Conservation (phyloP, 2,113 vertebrate species). For the Sorex araneus region DNA sequence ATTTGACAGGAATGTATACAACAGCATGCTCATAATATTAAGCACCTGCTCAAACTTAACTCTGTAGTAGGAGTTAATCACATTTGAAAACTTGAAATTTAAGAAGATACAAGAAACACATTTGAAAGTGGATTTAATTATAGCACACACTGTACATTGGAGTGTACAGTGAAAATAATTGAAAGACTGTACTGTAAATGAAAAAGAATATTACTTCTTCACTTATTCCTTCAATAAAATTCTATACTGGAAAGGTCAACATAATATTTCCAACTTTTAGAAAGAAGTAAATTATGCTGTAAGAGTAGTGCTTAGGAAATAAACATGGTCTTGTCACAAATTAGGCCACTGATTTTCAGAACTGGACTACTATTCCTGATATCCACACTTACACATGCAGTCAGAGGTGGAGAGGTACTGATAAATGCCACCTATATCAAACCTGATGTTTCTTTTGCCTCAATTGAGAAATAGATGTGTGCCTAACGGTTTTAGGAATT, state of each 20-base stretch:
- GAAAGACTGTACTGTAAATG: conserved; percentile 10
- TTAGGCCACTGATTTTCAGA: background rate
- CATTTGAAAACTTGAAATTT: conserved; percentile 49
- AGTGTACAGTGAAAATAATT: background rate
- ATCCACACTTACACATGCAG: background rate
- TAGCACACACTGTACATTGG: background rate
- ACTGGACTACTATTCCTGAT: background rate
- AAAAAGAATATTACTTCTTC: background rate
- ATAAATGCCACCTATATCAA: background rate
- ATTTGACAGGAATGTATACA: conserved; percentile 50
- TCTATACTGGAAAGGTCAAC: background rate
- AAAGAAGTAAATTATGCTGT: background rate
- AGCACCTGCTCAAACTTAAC: conserved; percentile 39
- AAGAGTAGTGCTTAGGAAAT: background rate
- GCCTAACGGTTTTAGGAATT: background rate
- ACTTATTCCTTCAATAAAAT: background rate
- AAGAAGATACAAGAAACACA: conserved; percentile 28
- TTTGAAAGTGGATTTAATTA: conserved; percentile 30
- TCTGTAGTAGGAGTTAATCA: conserved; percentile 12
- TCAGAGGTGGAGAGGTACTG: background rate
- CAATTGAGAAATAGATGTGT: background rate
- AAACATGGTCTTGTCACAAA: background rate
- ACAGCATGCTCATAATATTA: background rate
- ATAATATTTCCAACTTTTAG: conserved; percentile 14
- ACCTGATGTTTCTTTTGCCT: background rate